Evolutionary conservation across 2,888 invertebrate species (phyloP).

Genomic region (Cheilosia vernalis): DNA sequence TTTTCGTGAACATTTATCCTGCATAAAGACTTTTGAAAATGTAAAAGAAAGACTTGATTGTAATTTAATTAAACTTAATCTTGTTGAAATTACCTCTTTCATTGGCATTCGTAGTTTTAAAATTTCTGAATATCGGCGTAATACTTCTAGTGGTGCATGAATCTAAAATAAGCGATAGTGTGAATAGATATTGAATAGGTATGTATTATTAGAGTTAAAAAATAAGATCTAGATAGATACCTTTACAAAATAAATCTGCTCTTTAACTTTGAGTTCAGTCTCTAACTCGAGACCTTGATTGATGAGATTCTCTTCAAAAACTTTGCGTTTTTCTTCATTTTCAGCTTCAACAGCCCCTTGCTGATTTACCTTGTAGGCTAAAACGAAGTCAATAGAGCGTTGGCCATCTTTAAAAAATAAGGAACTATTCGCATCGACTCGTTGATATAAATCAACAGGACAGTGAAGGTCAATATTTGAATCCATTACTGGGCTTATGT

Average conservation of each 20-base stretch:
- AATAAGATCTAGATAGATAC: conserved; percentile 80
- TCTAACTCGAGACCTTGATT: conserved; percentile 91
- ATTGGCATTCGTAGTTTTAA: conserved; percentile 96
- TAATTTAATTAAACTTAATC: conserved; percentile 8
- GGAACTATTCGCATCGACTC: conserved; percentile 81
- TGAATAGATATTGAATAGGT: not conserved
- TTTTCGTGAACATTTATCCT: conserved; percentile 83
- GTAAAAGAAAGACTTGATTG: conserved; percentile 81
- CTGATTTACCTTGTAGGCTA: conserved; percentile 89
- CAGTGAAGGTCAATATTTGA: conserved; percentile 45
- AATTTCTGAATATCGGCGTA: conserved; percentile 94
- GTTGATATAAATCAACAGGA: conserved; percentile 70
- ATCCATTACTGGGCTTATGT: conserved; percentile 20
- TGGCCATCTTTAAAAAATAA: conserved; percentile 89
- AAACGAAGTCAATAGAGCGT: conserved; percentile 90
- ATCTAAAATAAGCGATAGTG: conserved; percentile 85
- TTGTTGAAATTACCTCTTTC: conserved; percentile 87
- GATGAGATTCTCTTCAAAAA: conserved; percentile 89
- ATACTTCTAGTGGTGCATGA: conserved; percentile 92
- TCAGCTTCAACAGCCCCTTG: conserved; percentile 82
- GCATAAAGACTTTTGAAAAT: conserved; percentile 78
- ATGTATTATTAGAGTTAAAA: not conserved
- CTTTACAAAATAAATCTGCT: conserved; percentile 91
- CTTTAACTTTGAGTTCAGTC: conserved; percentile 86
- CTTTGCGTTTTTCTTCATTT: conserved; percentile 84